Evolutionary conservation across 2,113 vertebrate genomes (phyloP), one percentile per base, ranked within the genome.

Genomic region (Scortum barcoo): DNA sequence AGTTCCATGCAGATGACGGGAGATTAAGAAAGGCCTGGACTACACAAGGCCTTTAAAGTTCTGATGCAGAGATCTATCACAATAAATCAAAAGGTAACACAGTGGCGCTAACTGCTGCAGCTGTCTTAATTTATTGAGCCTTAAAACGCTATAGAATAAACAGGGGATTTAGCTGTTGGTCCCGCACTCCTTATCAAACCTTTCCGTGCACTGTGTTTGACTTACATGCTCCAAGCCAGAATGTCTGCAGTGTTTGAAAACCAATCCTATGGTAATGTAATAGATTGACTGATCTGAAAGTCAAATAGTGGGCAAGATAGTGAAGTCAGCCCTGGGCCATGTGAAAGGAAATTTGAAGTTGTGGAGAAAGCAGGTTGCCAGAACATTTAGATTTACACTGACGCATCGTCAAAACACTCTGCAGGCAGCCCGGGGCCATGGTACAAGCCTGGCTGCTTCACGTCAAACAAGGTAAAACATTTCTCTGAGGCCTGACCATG

Each of bases 1-100:
- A 86, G 82, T 89, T 90, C 91, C 90, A 88, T 91, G 92, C 93
- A 94, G 93, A 94, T 93, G 93, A 93, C 80, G 36, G 80, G 73
- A 89, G 89, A 93, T 93, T 93, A 93, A 85, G 28, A 79, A 87
- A 82, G 85, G 89, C 83, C 90, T 71, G 65, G 72, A 61, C 85
- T 74, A 67, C 72, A 83, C 83, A 75, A 56, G 78, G 80, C 85
- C 89, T 88, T 88, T 86, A 91, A 93, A 88, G 85, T 89, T 87
- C 46, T 86, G 81, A 89, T 88, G 68, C 88, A 36, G 79, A 85
- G 87, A 87, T 90, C 81, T 80, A 83, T 84, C 85, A 6, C 70
- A 78, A 84, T 79, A 74, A 86, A 87, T 91, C 82, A 88, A 86
- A 80, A 80, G 81, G 83, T 87, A 74, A 73, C 76, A 91, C 86